phyloP scores from a whole-genome alignment of 2,797 vertebrate species.

The Antennarius maculatus region DNA sequence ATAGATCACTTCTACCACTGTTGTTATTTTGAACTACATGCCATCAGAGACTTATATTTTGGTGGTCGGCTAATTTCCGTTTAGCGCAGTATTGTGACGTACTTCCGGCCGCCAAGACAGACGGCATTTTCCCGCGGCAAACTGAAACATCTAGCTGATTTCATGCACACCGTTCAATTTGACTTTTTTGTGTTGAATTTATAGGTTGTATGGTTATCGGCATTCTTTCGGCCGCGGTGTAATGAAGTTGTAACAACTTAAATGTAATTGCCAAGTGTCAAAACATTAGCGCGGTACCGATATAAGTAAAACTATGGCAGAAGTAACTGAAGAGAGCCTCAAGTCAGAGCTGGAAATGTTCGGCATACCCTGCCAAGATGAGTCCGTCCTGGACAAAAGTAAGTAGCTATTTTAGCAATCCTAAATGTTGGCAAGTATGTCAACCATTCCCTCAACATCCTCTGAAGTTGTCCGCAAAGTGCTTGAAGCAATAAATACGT shows the following conservation, averaged over 20 bases:
- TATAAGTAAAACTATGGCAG: conserved; percentile 59
- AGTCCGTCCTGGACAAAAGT: conserved; percentile 79
- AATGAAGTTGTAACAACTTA: conserved; percentile 28
- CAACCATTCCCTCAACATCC: neutral
- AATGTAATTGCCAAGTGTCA: conserved; percentile 9
- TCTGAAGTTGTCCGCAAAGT: neutral
- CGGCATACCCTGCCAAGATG: conserved; percentile 66
- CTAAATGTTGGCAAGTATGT: neutral
- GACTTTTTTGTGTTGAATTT: fast-evolving
- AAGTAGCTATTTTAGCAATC: conserved; percentile 37
- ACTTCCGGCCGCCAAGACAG: conserved; percentile 62
- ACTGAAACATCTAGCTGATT: conserved; percentile 41
- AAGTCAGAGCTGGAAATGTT: conserved; percentile 77
- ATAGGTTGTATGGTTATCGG: fast-evolving
- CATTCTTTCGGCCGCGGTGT: neutral
- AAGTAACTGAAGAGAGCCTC: conserved; percentile 64
- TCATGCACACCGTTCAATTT: fast-evolving
- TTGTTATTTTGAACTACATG: neutral
- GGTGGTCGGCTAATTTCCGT: conserved; percentile 10
- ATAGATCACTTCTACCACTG: neutral
- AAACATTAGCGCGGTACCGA: neutral
- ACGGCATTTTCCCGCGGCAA: conserved; percentile 74
- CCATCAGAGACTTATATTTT: conserved; percentile 24
- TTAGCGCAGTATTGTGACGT: conserved; percentile 31
- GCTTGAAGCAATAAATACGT: no score